phyloP scores from a whole-genome alignment of 2,113 vertebrate genomes.

The Nothoprocta pentlandii region DNA sequence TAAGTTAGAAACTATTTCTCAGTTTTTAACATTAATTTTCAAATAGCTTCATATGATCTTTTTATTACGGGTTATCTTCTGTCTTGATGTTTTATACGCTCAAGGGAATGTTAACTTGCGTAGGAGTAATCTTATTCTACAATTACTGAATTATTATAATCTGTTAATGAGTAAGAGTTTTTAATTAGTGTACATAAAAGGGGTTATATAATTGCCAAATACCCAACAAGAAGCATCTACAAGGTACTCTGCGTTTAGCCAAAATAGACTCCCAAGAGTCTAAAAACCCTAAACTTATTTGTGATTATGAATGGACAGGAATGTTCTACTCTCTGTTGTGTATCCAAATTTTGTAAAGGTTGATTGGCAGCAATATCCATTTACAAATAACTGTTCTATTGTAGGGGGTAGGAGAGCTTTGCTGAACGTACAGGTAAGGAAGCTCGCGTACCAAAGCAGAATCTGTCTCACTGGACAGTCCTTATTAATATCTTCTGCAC shows the following conservation, averaged over 20 bases:
- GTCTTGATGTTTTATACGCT: slow-evolving; percentile 49
- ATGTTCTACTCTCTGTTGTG: slow-evolving; percentile 61
- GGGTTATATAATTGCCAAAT: slow-evolving; percentile 44
- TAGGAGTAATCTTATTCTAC: slow-evolving; percentile 49
- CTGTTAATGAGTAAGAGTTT: slow-evolving; percentile 32
- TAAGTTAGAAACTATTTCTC: slow-evolving; percentile 72
- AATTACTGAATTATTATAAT: slow-evolving; percentile 24
- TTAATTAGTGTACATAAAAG: slow-evolving; percentile 60
- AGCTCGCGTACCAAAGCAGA: slow-evolving; percentile 3
- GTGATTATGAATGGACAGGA: slow-evolving; percentile 20
- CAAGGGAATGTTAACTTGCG: slow-evolving; percentile 21
- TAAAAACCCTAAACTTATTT: not conserved
- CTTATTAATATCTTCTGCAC: slow-evolving; percentile 82
- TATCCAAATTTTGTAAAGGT: slow-evolving; percentile 59
- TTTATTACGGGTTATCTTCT: slow-evolving; percentile 73
- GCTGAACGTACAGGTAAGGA: slow-evolving; percentile 56
- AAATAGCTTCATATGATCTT: slow-evolving; percentile 65
- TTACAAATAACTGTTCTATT: slow-evolving; percentile 64
- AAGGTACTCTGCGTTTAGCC: slow-evolving; percentile 8
- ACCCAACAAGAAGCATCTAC: not conserved
- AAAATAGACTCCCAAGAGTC: not conserved
- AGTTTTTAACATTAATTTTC: slow-evolving; percentile 72
- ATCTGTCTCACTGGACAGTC: slow-evolving; percentile 67
- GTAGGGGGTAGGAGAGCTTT: slow-evolving; percentile 53
- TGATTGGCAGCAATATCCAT: slow-evolving; percentile 65